Base-by-base conservation (phyloP, 2,888 invertebrate genomes). In the Archips crataeganus region DNA sequence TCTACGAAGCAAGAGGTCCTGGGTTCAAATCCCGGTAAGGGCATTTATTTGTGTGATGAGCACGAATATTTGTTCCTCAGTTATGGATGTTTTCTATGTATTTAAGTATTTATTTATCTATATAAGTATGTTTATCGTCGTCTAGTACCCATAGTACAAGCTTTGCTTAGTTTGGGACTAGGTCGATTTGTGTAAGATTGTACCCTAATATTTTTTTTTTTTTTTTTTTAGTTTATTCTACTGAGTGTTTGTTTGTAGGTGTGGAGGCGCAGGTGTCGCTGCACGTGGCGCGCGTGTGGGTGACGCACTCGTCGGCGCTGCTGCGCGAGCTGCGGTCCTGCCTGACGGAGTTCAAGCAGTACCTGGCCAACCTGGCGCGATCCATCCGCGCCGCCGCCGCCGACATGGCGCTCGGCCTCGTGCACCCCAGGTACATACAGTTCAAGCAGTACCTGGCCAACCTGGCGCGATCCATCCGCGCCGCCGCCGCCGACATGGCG, bases 401-500 rank as follows among this genome's bases (percentile, higher is more conserved):
- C 0, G 98, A 99, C 91, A 98, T 99, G 96, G 99, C 99, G 36
- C 96, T 98, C 75, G 98, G 98, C 0, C 95, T 99, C 74, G 98
- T 98, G 3, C 97, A 97, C 79, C 96, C 97, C 36, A 96, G 96
- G 93, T 91, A 54, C 15, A 6, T 4, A n/a, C n/a, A 98, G 92
- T 98, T 99, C 90, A 97, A 98, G 86, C 97, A 98, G 86, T 98
- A 98, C 91, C 94, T 97, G 79, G 96, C 97, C 70, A 97, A 97
- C 87, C 95, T 98, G 78, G 98, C 98, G 13, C 95, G 97, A 70
- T 98, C 98, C 67, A 97, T 99, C 80, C 97, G 97, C 79, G 96
- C 97, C 70, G 99, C 98, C 70, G 99, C 99, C 49, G 97, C 98
- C 0, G 98, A 99, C 91, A 98, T 99, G 96, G 99, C 99, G 36